Conservation (phyloP, 2,888 invertebrate species). For the Gryllus longicercus region DNA sequence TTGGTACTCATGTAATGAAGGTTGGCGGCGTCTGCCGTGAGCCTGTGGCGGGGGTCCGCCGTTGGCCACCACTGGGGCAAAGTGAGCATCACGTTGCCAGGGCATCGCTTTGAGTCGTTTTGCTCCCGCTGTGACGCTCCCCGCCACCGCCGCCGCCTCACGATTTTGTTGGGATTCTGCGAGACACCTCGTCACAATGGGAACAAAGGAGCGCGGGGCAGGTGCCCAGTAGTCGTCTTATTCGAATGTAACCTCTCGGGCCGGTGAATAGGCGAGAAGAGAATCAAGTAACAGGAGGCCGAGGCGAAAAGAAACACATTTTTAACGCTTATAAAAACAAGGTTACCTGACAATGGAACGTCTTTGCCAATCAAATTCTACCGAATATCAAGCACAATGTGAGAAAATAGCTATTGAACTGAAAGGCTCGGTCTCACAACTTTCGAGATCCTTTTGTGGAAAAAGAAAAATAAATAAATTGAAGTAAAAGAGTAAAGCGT, state of each 20-base stretch:
- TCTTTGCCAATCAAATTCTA: conserved; percentile 10
- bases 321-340: conserved; percentile 10
- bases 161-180: conserved; percentile 17
- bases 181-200: background rate
- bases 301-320: conserved; percentile 6
- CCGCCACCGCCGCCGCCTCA: background rate
- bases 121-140: background rate
- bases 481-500: background rate
- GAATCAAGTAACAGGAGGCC: background rate
- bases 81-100: background rate
- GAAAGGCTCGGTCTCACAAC: background rate
- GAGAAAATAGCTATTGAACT: conserved; percentile 11
- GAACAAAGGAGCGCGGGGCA: background rate
- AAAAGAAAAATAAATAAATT: background rate
- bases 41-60: background rate
- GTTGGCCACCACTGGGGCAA: background rate
- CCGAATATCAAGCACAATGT: conserved; percentile 17
- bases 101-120: background rate
- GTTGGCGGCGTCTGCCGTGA: background rate
- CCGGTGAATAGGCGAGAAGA: conserved; percentile 6
- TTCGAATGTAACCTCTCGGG: background rate
- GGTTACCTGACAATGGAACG: conserved; percentile 7
- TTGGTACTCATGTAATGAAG: no score
- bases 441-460: background rate
- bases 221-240: conserved; percentile 1